These are phyloP conservation scores for Gymnarchus niloticus DNA, from an alignment of 2,113 vertebrate genomes.

Conservation along the genomic window DNA sequence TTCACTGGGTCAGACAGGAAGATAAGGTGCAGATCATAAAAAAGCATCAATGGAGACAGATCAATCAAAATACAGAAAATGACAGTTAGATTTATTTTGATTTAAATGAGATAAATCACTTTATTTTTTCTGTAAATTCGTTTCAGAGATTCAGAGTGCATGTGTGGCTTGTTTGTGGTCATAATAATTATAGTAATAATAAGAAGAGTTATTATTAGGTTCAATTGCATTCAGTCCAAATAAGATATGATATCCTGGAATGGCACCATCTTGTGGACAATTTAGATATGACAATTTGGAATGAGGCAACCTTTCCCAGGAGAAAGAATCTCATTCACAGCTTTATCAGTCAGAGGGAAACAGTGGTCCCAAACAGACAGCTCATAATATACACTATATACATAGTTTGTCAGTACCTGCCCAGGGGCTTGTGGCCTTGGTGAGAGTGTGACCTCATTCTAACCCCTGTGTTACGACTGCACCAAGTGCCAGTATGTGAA, in stretches of 20 bases:
- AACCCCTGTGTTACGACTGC: background rate
- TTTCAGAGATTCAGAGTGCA: background rate
- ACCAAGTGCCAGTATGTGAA: background rate
- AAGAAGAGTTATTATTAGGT: background rate
- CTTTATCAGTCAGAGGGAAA: background rate
- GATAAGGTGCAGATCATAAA: background rate
- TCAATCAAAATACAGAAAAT: background rate
- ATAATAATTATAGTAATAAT: background rate
- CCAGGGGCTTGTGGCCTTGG: background rate
- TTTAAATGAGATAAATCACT: background rate
- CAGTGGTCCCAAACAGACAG: background rate
- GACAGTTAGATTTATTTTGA: background rate
- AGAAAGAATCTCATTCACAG: conserved; percentile 5
- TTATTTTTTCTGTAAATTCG: background rate
- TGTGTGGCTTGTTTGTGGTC: background rate
- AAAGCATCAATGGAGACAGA: background rate
- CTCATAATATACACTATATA: background rate
- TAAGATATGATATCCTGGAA: background rate
- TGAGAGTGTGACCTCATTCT: background rate
- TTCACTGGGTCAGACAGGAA: background rate
- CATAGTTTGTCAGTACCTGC: background rate
- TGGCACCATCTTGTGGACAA: conserved; percentile 10
- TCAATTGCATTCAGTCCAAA: background rate
- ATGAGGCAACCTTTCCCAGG: background rate
- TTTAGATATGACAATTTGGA: background rate